Base-by-base conservation (phyloP, 2,113 vertebrate species). In the Lichenostomus cassidix region DNA sequence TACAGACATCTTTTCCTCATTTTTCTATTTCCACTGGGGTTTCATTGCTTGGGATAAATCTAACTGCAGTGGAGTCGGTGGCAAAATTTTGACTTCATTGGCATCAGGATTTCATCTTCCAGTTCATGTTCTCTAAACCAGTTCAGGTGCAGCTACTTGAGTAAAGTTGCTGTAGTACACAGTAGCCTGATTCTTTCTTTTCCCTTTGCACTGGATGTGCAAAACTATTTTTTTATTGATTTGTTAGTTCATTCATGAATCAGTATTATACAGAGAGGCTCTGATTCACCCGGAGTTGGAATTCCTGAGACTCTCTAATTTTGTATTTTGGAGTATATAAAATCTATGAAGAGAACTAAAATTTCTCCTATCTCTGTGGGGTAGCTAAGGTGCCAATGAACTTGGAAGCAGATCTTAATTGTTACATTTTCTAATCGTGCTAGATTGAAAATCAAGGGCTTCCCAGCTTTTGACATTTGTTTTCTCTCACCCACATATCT, bases 1-100 rank as follows among this genome's bases (percentile, higher is more conserved):
- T 84, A 50, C n/a, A 84, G 41, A 73, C 27, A 87, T 87, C 24
- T 92, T 94, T 94, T 90, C 65, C 35, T 59, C 60, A 94, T 94
- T 94, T 97, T 21, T 71, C 42, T 70, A 4, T 81, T 94, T 94
- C 81, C 33, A 75, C 59, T 60, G 73, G 25, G 84, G 35, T 71
- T 95, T 87, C 56, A 31, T 52, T 84, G 42, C 35, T 89, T 94
- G 68, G 69, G 56, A 64, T 71, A 94, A 78, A 71, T 71, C 52
- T 71, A 63, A 16, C 41, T 89, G 27, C 44, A 64, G 35, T 39
- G 33, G 56, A 82, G 52, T 27, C 47, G 68, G 39, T 79, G 65
- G 77, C 69, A 93, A 82, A 81, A 68, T 73, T 89, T 70, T 75
- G 4, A 62, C 47, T 71, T 89, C 33, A 19, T 3, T 81, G 33